Base-by-base conservation (phyloP, 2,797 vertebrate species). In the Poliocrania exsul region DNA sequence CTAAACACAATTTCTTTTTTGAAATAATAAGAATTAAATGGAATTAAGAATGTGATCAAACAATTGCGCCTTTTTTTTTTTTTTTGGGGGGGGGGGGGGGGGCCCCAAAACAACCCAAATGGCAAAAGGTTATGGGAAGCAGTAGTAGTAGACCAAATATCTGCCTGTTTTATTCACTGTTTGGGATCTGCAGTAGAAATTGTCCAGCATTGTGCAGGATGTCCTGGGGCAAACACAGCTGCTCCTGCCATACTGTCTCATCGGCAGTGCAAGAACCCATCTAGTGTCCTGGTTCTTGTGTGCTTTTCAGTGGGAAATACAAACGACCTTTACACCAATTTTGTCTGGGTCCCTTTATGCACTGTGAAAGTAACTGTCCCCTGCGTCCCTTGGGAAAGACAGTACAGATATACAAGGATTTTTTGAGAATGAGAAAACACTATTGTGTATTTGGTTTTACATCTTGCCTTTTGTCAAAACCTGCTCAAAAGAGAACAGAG, bases 331-430 rank as follows among this genome's bases (percentile, higher is more conserved):
- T 42, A 58, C 10, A 7, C 18, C 16, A 47, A 11, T 64, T 70
- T 13, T 57, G 15, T 13, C 53, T 69, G 19, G 16, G 60, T 64
- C 37, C 10, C 58, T 66, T 64, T 5, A 37, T 5, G 18, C 5
- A 15, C 14, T 11, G 1, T 21, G n/a, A 71, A 70, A 10, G 24
- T 11, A 73, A 47, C 2, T 0, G 0, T 14, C 37, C 10, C 13
- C 13, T 66, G 14, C 2, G 0, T 2, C 38, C 11, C 15, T 28
- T 78, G 9, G 2, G 11, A 62, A 81, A 70, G 20, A 6, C 26
- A 58, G 17, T 50, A 25, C 16, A 88, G 11, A 62, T 16, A 23
- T 6, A 47, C 10, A 51, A 56, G 12, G 2, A 4, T 50, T 54
- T 74, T 64, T 20, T 58, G 21, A 54, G 6, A 78, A 66, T 38